Evolutionary conservation across 2,797 vertebrate species (phyloP), one percentile per base, ranked within the genome.

Genomic region (Microctenopoma steveboyesi): DNA sequence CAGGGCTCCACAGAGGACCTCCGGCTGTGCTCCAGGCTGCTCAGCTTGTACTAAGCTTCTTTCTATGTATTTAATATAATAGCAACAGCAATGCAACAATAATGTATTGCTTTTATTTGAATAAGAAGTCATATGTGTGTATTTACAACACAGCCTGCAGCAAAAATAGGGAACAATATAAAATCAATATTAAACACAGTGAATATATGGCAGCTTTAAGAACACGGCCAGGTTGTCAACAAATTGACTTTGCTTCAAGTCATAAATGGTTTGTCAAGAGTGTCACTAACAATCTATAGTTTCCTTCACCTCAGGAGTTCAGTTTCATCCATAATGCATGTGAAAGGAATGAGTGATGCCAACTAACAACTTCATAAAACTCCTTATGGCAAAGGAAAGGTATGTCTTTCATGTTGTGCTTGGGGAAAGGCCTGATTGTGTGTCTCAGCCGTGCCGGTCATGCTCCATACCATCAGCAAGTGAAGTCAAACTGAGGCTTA

Each of bases 401-500:
- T 35, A 60, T 83, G 76, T 58, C 69, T 79, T 57, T 69, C 65
- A 33, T 66, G 69, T 71, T 61, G 25, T 37, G 60, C 72, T 49
- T 2, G 51, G 42, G 53, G n/a, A 61, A 57, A 62, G 57, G 64
- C 78, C 52, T 67, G 82, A 75, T 65, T 71, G 68, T 82, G 65
- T 84, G 84, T 72, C 69, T 71, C 73, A 80, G 66, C 64, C 6
- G 18, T 61, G 85, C 76, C 37, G 78, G 87, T 88, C 86, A 82
- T 74, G 85, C 79, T 80, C 76, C 79, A 69, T 65, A 74, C 89
- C 88, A 84, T 88, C 84, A 75, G 85, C 84, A 90, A 87, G 92
- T 89, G 76, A 87, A 91, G 91, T 91, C 87, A 91, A 92, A 90
- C 77, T 51, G 81, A 83, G 78, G 87, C 86, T 88, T 93, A 93